These are phyloP conservation scores for Apostichopus japonicus DNA, from an alignment of 35 echinoderm and acorn worm species.

Conservation along the genomic window DNA sequence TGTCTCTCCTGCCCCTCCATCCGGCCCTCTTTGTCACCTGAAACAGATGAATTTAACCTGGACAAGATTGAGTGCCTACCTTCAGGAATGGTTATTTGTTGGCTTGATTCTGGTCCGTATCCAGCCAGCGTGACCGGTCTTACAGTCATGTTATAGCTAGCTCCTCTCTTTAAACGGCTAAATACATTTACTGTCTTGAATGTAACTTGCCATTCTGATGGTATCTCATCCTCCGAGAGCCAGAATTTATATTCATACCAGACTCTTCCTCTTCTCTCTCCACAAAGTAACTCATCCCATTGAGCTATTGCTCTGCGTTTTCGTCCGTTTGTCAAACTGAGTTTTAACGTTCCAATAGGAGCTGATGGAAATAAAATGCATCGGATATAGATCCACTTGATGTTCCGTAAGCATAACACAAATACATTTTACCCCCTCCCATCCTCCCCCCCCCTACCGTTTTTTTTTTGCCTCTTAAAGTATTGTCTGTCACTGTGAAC, in stretches of 20 bases:
- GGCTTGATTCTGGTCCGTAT: neutral
- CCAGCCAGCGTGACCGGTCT: constrained; percentile 2
- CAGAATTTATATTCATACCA: constrained; percentile 53
- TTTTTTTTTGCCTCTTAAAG: too few relatives aligned
- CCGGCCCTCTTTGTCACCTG: too few relatives aligned
- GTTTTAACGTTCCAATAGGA: neutral
- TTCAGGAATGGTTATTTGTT: constrained; percentile 12
- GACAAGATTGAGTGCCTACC: neutral
- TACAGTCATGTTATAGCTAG: constrained; percentile 36
- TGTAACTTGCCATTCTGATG: neutral
- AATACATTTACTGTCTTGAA: neutral
- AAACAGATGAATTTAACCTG: too few relatives aligned
- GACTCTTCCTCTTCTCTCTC: neutral
- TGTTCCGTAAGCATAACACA: too few relatives aligned
- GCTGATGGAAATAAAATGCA: neutral
- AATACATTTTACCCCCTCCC: too few relatives aligned
- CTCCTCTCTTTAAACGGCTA: neutral
- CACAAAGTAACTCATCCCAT: constrained; percentile 24
- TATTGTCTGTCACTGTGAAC: too few relatives aligned
- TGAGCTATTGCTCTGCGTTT: neutral
- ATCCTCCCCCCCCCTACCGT: too few relatives aligned
- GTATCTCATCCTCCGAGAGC: neutral
- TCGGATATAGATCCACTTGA: too few relatives aligned
- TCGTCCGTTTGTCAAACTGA: constrained; percentile 21
- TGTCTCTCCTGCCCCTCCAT: too few relatives aligned